Evolutionary conservation across 2,113 vertebrate genomes (phyloP).

Genomic region (Danio rerio): DNA sequence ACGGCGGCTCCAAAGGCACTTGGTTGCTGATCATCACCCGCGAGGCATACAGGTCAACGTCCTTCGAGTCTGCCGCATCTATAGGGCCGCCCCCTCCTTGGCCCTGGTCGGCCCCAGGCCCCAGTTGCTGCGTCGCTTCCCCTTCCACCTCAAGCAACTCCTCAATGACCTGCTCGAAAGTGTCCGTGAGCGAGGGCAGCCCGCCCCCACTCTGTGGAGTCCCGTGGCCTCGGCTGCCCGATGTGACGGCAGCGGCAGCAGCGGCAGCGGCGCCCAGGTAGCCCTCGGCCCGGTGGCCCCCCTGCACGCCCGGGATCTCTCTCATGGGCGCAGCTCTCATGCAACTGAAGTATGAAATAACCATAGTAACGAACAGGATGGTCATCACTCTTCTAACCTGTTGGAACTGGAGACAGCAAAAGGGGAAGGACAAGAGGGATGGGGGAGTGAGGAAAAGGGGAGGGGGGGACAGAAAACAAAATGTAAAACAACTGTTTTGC

Average conservation of each 20-base stretch:
- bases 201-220: slow-evolving; percentile 89
- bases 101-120: slow-evolving; percentile 74
- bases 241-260: slow-evolving; percentile 59
- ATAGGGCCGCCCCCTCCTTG: slow-evolving; percentile 78
- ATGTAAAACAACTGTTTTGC: not conserved
- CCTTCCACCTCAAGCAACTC: slow-evolving; percentile 90
- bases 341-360: slow-evolving; percentile 99
- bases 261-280: slow-evolving; percentile 86
- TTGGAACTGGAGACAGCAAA: slow-evolving; percentile 87
- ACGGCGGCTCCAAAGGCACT: slow-evolving; percentile 99
- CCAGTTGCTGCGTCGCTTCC: slow-evolving; percentile 83
- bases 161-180: slow-evolving; percentile 97
- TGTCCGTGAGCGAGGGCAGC: slow-evolving; percentile 91
- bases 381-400: slow-evolving; percentile 99
- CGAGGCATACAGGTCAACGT: slow-evolving; percentile 95
- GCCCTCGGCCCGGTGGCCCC: slow-evolving; percentile 94
- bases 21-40: slow-evolving; percentile 99
- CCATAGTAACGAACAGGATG: slow-evolving; percentile 99
- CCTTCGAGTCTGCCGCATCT: slow-evolving; percentile 84
- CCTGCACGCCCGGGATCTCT: slow-evolving; percentile 84
- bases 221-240: slow-evolving; percentile 85
- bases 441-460: slow-evolving; percentile 23
- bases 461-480: slow-evolving; percentile 40
- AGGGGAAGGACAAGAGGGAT: slow-evolving; percentile 27
- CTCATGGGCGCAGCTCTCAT: slow-evolving; percentile 99